A percentile compares a stretch with the other conserved stretches of the same genome.
These are phyloP conservation scores for Neodiprion fabricii DNA, from an alignment of 1,140 invertebrate species.

Conservation along the genomic window DNA sequence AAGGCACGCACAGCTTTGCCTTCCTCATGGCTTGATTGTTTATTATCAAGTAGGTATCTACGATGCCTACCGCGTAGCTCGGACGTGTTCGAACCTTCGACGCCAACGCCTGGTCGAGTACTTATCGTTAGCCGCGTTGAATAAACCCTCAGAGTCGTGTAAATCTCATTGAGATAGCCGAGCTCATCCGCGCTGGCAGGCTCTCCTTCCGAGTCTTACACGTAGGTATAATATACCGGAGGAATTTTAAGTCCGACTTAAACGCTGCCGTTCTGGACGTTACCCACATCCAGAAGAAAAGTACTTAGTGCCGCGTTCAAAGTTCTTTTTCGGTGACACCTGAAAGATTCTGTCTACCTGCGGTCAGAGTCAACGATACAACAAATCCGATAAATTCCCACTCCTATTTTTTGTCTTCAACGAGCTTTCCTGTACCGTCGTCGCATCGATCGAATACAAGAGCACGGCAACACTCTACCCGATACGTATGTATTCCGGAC, in stretches of 20 bases:
- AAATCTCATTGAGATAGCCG: neutral
- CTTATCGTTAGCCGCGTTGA: neutral
- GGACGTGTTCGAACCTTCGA: neutral
- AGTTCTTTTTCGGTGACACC: too few species aligned
- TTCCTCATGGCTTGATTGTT: neutral
- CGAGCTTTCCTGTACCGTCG: too few species aligned
- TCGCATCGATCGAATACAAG: too few species aligned
- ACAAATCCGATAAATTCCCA: neutral
- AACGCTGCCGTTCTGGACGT: too few species aligned
- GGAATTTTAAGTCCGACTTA: too few species aligned
- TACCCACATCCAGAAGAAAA: too few species aligned
- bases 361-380: neutral
- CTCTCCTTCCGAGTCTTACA: too few species aligned
- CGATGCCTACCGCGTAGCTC: neutral
- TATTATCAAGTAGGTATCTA: neutral
- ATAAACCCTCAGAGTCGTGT: slow-evolving; percentile 1
- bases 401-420: neutral
- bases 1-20: neutral
- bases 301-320: too few species aligned
- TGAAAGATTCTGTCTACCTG: too few species aligned
- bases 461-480: too few species aligned
- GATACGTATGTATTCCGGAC: neutral
- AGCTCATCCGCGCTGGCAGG: neutral
- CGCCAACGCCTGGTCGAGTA: neutral
- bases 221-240: too few species aligned